Evolutionary conservation across 30 jellyfish, hydroid and myxozoan genomes (phyloP).

Genomic region (Chrysaora quinquecirrha): DNA sequence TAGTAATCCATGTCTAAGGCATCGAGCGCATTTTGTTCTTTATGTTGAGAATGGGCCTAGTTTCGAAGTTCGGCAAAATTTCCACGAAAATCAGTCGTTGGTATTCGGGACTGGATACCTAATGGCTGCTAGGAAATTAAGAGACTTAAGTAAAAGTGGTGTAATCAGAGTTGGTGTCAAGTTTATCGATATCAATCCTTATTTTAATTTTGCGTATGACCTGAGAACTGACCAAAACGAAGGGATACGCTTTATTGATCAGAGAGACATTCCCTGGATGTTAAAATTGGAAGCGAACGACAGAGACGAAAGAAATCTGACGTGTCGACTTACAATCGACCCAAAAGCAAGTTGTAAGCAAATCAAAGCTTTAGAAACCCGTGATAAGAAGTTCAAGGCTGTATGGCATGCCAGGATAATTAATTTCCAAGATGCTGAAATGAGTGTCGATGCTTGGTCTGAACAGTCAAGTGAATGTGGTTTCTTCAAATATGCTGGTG

Average conservation of each 20-base stretch:
- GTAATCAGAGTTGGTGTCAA: slow-evolving; percentile 65
- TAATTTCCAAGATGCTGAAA: slow-evolving; percentile 45
- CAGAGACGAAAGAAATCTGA: background rate
- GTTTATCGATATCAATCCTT: slow-evolving; percentile 49
- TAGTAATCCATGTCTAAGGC: slow-evolving; percentile 39
- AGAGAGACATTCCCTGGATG: slow-evolving; percentile 64
- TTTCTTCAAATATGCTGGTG: slow-evolving; percentile 35
- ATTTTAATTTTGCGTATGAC: slow-evolving; percentile 65
- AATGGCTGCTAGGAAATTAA: slow-evolving; percentile 49
- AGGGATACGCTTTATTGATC: slow-evolving; percentile 43
- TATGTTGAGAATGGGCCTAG: slow-evolving; percentile 61
- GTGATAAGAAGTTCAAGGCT: slow-evolving; percentile 35
- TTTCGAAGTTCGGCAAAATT: slow-evolving; percentile 47
- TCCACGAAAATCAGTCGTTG: slow-evolving; percentile 39
- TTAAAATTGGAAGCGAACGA: slow-evolving; percentile 7
- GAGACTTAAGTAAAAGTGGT: slow-evolving; percentile 32
- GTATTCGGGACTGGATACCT: slow-evolving; percentile 67
- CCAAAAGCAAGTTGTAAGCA: slow-evolving; percentile 47
- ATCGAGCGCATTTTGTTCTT: slow-evolving; percentile 41
- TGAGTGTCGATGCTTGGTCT: slow-evolving; percentile 61
- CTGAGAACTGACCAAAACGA: slow-evolving; percentile 6
- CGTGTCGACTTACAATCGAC: slow-evolving; percentile 34
- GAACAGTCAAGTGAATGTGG: slow-evolving; percentile 47
- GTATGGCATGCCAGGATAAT: slow-evolving; percentile 43
- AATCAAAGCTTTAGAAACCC: slow-evolving; percentile 51